Base-by-base conservation (phyloP, 1,140 invertebrate species). In the Drosophila cardini region DNA sequence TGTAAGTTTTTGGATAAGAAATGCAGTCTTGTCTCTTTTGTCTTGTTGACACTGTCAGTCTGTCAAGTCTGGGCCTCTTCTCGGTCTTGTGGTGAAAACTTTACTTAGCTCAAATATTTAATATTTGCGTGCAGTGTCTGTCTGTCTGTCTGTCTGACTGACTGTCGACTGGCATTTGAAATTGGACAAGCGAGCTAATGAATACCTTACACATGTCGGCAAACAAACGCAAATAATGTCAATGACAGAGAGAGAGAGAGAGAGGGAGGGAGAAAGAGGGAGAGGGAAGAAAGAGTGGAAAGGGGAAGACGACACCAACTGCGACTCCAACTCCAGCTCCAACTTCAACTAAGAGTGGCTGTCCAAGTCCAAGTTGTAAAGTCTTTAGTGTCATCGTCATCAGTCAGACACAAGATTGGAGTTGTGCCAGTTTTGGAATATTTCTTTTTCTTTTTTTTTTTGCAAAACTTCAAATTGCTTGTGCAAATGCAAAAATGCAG, bases 141-240 rank as follows among this genome's bases (percentile, higher is more conserved):
- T 58, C 34, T 50, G 26, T 38, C 21, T 9, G 21, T 55, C 40
- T 36, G 36, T 58, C 34, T 50, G 26, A 26, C 21, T 9, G 21
- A 46, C 40, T 36, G 55, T 58, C 55, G 78, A 52, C 84, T 83
- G 84, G 78, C 84, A 89, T 89, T 86, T 75, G 68, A 60, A 87
- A 70, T 82, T 81, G 75, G 78, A 87, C 78, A 78, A 76, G 38
- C 64, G 13, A 85, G 84, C 83, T 87, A 87, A 87, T 87, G 84
- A 87, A 87, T 89, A 87, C 83, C 84, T 87, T 89, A 87, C 84
- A 87, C 84, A 87, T 87, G 83, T 87, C 84, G 76, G 60, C 83
- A 89, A 86, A 89, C 83, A 86, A 82, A 86, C 79, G 83, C 83
- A 82, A 87, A 87, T 87, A 87, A 87, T 87, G 83, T 87, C 83